Conservation (phyloP, 2,888 invertebrate species). For the Meganola albula region DNA sequence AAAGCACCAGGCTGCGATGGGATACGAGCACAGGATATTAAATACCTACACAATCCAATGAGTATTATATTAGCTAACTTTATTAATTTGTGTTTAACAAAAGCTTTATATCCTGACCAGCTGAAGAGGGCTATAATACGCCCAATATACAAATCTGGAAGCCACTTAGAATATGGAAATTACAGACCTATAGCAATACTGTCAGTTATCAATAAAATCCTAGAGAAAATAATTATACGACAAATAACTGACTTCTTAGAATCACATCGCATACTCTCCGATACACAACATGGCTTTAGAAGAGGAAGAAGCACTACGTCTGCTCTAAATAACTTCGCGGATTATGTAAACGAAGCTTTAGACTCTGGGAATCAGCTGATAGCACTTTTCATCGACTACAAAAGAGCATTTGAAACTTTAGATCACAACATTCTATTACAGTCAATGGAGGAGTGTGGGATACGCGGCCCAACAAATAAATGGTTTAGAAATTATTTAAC, state of each 20-base stretch:
- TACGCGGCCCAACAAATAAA: neutral
- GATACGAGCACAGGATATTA: conserved; percentile 10
- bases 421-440: neutral
- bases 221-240: neutral
- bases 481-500: too few relatives aligned
- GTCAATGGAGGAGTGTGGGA: conserved; percentile 1
- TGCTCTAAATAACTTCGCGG: neutral
- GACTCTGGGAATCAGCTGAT: neutral
- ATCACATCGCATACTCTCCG: neutral
- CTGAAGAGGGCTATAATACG: conserved; percentile 10
- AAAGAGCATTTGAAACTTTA: conserved; percentile 2
- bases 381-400: conserved; percentile 3
- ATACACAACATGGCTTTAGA: neutral
- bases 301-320: neutral
- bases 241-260: neutral
- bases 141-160: conserved; percentile 11
- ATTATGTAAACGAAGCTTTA: neutral
- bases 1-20: conserved; percentile 5
- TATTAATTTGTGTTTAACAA: conserved; percentile 6
- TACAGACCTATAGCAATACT: too few relatives aligned
- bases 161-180: too few relatives aligned
- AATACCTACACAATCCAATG: conserved; percentile 3
- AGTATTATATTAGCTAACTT: conserved; percentile 11
- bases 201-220: conserved; percentile 2
- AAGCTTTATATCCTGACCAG: neutral